Evolutionary conservation across 1,140 invertebrate genomes (phyloP).

Genomic region (Drosophila pandora): DNA sequence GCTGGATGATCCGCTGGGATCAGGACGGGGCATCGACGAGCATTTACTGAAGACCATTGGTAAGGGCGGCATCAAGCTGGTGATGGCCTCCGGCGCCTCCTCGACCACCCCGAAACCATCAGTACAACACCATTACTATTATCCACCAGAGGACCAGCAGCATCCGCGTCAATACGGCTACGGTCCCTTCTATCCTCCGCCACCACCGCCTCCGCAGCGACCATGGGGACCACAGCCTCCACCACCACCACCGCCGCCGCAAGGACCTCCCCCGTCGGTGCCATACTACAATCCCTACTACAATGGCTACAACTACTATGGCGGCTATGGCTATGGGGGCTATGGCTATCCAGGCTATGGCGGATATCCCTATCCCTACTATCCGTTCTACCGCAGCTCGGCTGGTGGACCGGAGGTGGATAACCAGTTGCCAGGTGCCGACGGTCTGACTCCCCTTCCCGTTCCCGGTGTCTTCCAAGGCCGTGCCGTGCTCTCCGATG

Average conservation of each 20-base stretch:
- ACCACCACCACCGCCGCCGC: constrained; percentile 37
- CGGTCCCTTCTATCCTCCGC: constrained; percentile 14
- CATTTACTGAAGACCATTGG: constrained; percentile 62
- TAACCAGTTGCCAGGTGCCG: constrained; percentile 3
- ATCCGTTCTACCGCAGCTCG: constrained; percentile 56
- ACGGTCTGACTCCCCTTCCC: constrained; percentile 9
- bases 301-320: constrained; percentile 20
- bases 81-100: constrained; percentile 38
- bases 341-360: constrained; percentile 26
- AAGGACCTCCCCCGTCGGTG: constrained; percentile 22
- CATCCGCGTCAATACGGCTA: constrained; percentile 60
- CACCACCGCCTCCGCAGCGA: constrained; percentile 15
- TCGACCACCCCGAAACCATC: constrained; percentile 61
- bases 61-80: constrained; percentile 73
- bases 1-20: constrained; percentile 38
- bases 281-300: constrained; percentile 55
- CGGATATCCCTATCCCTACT: constrained; percentile 40
- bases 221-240: constrained; percentile 45
- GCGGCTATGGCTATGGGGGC: constrained; percentile 3
- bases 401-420: constrained; percentile 38
- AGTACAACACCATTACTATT: constrained; percentile 75
- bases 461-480: constrained; percentile 56
- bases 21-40: constrained; percentile 56
- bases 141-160: constrained; percentile 66
- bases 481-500: constrained; percentile 26